Evolutionary conservation across 2,797 vertebrate species (phyloP).

Genomic region (Apogon talboti): DNA sequence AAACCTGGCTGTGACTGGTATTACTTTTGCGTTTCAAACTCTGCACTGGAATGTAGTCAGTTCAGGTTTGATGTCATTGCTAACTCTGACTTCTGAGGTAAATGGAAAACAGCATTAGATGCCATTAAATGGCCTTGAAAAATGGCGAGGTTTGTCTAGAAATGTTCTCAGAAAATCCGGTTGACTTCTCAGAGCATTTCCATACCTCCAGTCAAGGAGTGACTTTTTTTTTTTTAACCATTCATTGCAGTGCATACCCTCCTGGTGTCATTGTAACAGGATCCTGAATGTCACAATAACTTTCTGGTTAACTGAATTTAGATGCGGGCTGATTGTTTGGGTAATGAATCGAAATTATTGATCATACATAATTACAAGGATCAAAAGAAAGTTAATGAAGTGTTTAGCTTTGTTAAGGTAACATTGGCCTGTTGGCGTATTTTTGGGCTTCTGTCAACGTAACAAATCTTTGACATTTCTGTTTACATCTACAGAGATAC

Average conservation of each 20-base stretch:
- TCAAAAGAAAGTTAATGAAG: too few relatives aligned
- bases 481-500: conserved; percentile 86
- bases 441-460: neutral
- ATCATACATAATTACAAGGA: too few relatives aligned
- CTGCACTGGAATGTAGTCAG: too few relatives aligned
- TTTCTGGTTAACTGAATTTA: neutral
- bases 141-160: too few relatives aligned
- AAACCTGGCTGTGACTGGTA: too few relatives aligned
- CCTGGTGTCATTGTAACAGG: neutral
- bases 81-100: too few relatives aligned
- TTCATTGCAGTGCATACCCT: neutral
- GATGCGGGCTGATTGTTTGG: too few relatives aligned
- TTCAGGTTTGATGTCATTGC: too few relatives aligned
- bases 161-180: neutral
- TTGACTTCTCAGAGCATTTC: neutral
- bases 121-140: neutral
- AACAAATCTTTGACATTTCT: conserved; percentile 3
- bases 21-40: too few relatives aligned
- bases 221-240: neutral
- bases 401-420: too few relatives aligned
- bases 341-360: too few relatives aligned
- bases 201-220: neutral
- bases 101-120: too few relatives aligned
- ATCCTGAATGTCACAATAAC: neutral
- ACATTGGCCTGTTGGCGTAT: neutral